phyloP scores from a whole-genome alignment of 2,888 invertebrate species.

The Bembecia ichneumoniformis region DNA sequence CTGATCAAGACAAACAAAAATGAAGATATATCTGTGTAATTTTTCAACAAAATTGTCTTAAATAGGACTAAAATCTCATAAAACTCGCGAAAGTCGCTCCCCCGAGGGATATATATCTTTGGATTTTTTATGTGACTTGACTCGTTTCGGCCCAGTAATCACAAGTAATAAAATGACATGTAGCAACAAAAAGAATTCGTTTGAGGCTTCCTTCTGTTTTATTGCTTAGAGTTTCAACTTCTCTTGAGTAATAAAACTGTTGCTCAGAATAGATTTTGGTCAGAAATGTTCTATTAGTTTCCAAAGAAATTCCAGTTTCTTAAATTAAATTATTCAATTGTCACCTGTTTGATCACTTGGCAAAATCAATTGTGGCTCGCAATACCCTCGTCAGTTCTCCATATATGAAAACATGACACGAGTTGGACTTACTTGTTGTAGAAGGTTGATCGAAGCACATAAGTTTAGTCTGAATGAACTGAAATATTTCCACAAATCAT shows the following conservation, averaged over 20 bases:
- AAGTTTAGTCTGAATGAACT: too few relatives aligned
- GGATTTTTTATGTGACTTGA: conserved; percentile 25
- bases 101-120: conserved; percentile 31
- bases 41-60: background rate
- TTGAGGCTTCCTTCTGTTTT: conserved; percentile 12
- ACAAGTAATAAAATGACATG: conserved; percentile 19
- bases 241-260: conserved; percentile 4
- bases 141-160: conserved; percentile 23
- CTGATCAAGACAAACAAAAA: too few relatives aligned
- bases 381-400: too few relatives aligned
- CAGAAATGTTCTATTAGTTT: too few relatives aligned
- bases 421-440: too few relatives aligned
- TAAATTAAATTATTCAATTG: too few relatives aligned
- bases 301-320: too few relatives aligned
- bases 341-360: too few relatives aligned
- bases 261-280: background rate
- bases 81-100: conserved; percentile 21
- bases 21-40: background rate
- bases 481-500: too few relatives aligned
- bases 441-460: too few relatives aligned
- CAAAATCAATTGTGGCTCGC: too few relatives aligned
- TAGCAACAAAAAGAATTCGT: conserved; percentile 10
- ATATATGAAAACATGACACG: too few relatives aligned
- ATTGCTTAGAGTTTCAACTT: conserved; percentile 10
- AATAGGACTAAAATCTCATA: conserved; percentile 17